Evolutionary conservation across 2,797 vertebrate genomes (phyloP), one percentile per base, ranked within the genome.

Genomic region (Gymnothorax reevesii): DNA sequence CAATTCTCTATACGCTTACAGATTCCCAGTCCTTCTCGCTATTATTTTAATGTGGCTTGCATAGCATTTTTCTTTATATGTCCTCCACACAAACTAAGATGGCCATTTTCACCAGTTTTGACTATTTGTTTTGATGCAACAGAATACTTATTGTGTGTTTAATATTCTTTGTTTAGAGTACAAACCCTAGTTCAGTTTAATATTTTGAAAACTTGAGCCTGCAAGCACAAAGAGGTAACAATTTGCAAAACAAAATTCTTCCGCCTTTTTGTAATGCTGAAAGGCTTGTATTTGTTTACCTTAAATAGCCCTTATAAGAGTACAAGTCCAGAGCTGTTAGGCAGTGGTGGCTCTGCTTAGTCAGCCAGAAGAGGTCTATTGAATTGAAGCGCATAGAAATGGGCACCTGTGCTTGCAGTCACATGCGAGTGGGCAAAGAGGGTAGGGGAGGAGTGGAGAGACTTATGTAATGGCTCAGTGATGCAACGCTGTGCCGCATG

Each of bases 381-480:
- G 57, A 77, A 62, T 60, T 80, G 42, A 69, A 22, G 52, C 66
- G 22, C 57, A 60, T 57, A 17, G 82, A 13, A 57, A 2, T 57
- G 59, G 27, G 84, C 79, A 42, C 71, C 17, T 77, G 13, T 69
- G 8, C 55, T 22, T 83, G 42, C 73, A 22, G 12, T 64, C 54
- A 15, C 27, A 75, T 12, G 27, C 73, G 33, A 17, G 73, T 62
- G 57, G 60, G 77, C 62, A 6, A 71, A 25, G 52, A 12, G 83
- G 22, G 57, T 49, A 62, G 7, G n/a, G 52, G 82, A 25, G 57
- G 54, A 55, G 85, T 27, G 59, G 57, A 33, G 25, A 15, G 57
- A 69, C 83, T 91, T 87, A 87, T 87, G 87, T 62, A 90, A 85
- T 27, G 22, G 33, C 57, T 57, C 49, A 52, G 79, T 84, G 87